Evolutionary conservation across 2,113 vertebrate species (phyloP).

Genomic region (Heptranchias perlo): DNA sequence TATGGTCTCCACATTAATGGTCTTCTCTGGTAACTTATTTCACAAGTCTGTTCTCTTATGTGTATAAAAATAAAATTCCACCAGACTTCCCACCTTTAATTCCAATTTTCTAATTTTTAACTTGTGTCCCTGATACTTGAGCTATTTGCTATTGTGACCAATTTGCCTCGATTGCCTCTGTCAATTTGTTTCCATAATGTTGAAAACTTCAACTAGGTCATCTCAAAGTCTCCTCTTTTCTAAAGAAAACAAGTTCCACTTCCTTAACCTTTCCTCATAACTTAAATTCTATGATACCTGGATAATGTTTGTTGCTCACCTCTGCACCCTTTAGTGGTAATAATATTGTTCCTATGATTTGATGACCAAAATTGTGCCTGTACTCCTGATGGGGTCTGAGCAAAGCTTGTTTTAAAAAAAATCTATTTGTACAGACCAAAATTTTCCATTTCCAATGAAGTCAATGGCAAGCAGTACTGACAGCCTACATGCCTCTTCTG

Average conservation of each 20-base stretch:
- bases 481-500: not conserved
- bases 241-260: not conserved
- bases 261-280: not conserved
- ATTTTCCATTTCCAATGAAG: not conserved
- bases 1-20: not conserved
- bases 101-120: too few species aligned
- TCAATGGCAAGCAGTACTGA: not conserved
- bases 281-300: not conserved
- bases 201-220: not conserved
- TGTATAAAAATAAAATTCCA: too few species aligned
- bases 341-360: not conserved
- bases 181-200: not conserved
- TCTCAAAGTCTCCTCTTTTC: not conserved
- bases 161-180: not conserved
- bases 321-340: not conserved
- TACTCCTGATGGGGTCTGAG: not conserved
- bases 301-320: not conserved
- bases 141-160: not conserved
- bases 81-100: too few species aligned
- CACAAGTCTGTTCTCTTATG: not conserved
- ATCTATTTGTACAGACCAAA: not conserved
- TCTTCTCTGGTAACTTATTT: not conserved
- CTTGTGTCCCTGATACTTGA: too few species aligned
- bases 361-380: not conserved
- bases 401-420: not conserved